Base-by-base conservation (phyloP, 2,888 invertebrate genomes). In the Monochamus alternatus region DNA sequence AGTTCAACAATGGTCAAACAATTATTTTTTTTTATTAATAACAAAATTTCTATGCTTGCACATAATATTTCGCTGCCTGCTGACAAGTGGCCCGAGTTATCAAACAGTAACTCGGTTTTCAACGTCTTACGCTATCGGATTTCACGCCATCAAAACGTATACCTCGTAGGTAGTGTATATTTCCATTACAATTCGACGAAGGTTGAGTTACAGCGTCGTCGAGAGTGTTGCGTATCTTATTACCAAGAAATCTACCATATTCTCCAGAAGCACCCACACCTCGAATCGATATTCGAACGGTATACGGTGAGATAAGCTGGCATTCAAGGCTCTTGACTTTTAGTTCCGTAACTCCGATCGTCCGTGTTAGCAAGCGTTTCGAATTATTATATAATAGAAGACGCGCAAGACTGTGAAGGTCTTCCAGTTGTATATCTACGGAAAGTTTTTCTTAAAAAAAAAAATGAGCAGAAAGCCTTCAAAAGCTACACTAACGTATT, bases 271-370 rank as follows among this genome's bases (percentile, higher is more conserved):
- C 30, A 22, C 38, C 38, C 38, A 14, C 22, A 59, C 5, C 30
- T 3, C 22, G 4, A 59, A 59, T 59, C 58, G 7, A 59, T 59
- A 59, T 59, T 22, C 58, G 9, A 59, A 59, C 58, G 58, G 58
- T 59, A 59, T 30, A 22, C 58, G 58, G 14, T 10, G 58, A 59
- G 58, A 30, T 30, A 59, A 59, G 38, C 38, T 7, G 38, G 7
- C 58, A 59, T 30, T 59, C 58, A 59, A 59, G 58, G 58, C 22
- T 59, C 14, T 59, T 59, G 58, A 59, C 58, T 30, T 55, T 59
- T 59, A 59, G 14, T 59, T 59, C 58, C 58, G 58, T 14, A 59
- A 22, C 58, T n/a, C 14, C 30, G 58, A 59, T 59, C 58, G n/a
- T 30, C 30, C 9, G 9, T 59, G 22, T 9, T 30, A 59, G 58